Evolutionary conservation across 2,113 vertebrate species (phyloP).

Genomic region (Donacobius atricapilla): DNA sequence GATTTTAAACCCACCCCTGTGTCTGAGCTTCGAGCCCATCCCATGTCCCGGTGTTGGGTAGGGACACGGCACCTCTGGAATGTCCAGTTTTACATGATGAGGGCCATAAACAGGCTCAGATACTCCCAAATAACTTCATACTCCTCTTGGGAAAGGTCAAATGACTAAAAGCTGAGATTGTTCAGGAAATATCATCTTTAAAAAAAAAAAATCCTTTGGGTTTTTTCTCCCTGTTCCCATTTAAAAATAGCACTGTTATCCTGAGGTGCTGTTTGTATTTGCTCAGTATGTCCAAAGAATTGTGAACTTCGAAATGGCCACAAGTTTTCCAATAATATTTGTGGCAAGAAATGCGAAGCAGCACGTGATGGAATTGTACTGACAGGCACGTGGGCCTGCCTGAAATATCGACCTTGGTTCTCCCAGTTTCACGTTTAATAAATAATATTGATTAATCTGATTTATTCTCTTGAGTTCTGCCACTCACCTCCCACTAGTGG

Average conservation of each 20-base stretch:
- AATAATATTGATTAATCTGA: not conserved
- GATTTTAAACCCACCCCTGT: not conserved
- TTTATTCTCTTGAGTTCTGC: not conserved
- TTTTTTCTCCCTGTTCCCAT: not conserved
- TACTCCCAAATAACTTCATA: not conserved
- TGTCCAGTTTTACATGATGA: not conserved
- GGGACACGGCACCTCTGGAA: not conserved
- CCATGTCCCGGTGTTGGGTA: not conserved
- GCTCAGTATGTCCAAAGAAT: not conserved
- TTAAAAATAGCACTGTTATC: not conserved
- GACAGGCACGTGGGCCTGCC: not conserved
- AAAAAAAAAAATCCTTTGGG: not conserved
- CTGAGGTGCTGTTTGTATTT: not conserved
- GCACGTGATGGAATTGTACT: fast-evolving
- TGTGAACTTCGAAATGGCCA: not conserved
- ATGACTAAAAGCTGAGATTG: not conserved
- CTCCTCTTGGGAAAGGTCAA: not conserved
- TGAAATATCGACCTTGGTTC: fast-evolving
- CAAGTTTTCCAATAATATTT: not conserved
- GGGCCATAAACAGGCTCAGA: not conserved
- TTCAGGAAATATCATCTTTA: not conserved
- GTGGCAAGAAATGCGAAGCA: not conserved
- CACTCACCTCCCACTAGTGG: not conserved
- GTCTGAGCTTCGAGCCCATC: not conserved
- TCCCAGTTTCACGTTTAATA: not conserved